These are phyloP conservation scores for Orius insidiosus DNA, from an alignment of 1,140 invertebrate species.

Conservation along the genomic window DNA sequence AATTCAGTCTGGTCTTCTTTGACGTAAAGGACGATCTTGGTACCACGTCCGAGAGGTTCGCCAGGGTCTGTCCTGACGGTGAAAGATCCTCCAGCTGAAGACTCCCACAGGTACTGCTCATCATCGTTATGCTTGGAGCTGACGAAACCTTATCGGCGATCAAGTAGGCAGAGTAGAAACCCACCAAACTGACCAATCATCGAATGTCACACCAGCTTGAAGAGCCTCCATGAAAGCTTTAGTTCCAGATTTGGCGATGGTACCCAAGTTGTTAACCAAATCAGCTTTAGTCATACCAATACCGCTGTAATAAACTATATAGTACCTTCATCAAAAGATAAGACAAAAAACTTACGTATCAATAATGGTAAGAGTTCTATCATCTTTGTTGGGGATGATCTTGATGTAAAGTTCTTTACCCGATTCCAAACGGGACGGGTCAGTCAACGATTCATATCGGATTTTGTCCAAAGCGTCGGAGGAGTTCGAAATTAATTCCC, in stretches of 20 bases:
- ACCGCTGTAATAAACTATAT: conserved; percentile 30
- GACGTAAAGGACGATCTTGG: conserved; percentile 55
- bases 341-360: conserved; percentile 47
- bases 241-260: conserved; percentile 75
- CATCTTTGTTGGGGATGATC: conserved; percentile 61
- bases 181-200: conserved; percentile 88
- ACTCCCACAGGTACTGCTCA: conserved; percentile 66
- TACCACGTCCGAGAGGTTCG: conserved; percentile 49
- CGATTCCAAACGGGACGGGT: conserved; percentile 59
- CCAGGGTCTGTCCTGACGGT: conserved; percentile 40
- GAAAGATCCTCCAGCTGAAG: conserved; percentile 64
- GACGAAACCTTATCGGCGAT: conserved; percentile 90
- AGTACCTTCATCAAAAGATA: too few relatives aligned
- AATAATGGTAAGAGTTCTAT: conserved; percentile 55
- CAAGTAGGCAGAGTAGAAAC: conserved; percentile 91
- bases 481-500: conserved; percentile 83
- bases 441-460: conserved; percentile 60
- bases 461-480: conserved; percentile 49
- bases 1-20: conserved; percentile 71
- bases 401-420: conserved; percentile 62
- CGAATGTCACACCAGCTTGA: conserved; percentile 67
- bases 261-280: conserved; percentile 72
- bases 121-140: conserved; percentile 90
- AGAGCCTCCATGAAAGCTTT: conserved; percentile 82
- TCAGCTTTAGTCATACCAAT: conserved; percentile 85